Evolutionary conservation across 2,888 invertebrate genomes (phyloP), one percentile per base, ranked within the genome.

Genomic region (Heteromurus nitidus): DNA sequence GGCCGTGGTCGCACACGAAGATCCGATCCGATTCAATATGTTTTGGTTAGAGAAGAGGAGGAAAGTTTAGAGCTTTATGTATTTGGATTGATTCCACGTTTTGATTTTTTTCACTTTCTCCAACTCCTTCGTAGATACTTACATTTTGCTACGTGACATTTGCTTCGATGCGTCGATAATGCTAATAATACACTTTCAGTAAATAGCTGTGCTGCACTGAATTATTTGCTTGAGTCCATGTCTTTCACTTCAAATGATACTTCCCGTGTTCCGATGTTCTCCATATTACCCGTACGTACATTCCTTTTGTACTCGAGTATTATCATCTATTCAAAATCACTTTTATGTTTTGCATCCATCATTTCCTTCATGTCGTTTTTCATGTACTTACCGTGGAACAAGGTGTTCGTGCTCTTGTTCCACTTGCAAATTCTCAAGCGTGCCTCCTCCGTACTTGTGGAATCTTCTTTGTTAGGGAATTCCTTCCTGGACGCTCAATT

Each of bases 1-100:
- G n/a, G n/a, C n/a, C n/a, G n/a, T n/a, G n/a, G n/a, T n/a, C n/a
- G n/a, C n/a, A n/a, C n/a, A n/a, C n/a, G n/a, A n/a, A n/a, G 16
- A 50, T 16, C 5, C 50, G 50, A 50, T 50, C 5, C 50, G 50
- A 16, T 50, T 9, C 50, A n/a, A 50, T 20, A 50, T 50, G 7
- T 50, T n/a, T 58, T 11, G 28, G 28, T 28, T 16, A 58, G 30
- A 58, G 24, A 55, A 55, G 2, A 55, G 24, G n/a, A 20, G 55
- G 22, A 13, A 55, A 20, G 11, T 20, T 20, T 55, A 18, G 20
- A 26, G 24, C 24, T 58, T 28, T 58, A 26, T 24, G 28, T 30
- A 58, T 58, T 58, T 58, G 58, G 30, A 58, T 58, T 58, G 58
- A 58, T 58, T 58, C n/a, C n/a, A 30, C 58, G 28, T 26, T 50